A percentile compares a stretch with the other conserved stretches of the same genome.
Evolutionary conservation across 2,113 vertebrate species (phyloP).

Genomic region (Psophia crepitans): DNA sequence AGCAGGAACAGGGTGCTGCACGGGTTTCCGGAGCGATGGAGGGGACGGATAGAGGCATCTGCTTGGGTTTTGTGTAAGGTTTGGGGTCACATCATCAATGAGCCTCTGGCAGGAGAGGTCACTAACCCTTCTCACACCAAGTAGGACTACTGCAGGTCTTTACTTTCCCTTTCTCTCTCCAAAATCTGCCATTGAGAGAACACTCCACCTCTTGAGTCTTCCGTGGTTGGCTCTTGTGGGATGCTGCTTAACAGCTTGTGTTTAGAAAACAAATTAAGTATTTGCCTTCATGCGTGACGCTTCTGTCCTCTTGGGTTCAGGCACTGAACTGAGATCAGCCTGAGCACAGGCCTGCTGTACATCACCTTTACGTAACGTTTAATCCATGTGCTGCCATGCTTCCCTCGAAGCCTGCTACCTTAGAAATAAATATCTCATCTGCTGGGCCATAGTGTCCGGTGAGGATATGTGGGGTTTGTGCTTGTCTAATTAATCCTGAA

Average conservation of each 20-base stretch:
- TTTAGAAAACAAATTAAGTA: neutral
- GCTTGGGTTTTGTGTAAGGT: neutral
- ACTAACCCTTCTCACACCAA: neutral
- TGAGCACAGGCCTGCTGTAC: neutral
- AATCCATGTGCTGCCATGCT: neutral
- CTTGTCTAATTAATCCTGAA: neutral
- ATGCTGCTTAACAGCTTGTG: neutral
- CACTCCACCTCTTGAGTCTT: neutral
- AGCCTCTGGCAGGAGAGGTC: neutral
- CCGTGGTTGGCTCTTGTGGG: neutral
- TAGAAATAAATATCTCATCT: neutral
- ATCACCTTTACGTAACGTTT: neutral
- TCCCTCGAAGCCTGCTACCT: neutral
- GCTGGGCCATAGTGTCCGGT: neutral
- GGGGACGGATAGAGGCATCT: neutral
- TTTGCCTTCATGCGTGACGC: neutral
- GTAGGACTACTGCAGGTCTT: neutral
- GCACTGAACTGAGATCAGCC: neutral
- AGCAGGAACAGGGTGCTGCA: neutral
- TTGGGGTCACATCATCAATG: neutral
- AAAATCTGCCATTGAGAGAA: neutral
- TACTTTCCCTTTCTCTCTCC: neutral
- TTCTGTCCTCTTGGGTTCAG: neutral
- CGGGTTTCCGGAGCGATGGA: accelerated
- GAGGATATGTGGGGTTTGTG: neutral